These are phyloP conservation scores for Oligia latruncula DNA, from an alignment of 2,888 invertebrate species.

Conservation along the genomic window DNA sequence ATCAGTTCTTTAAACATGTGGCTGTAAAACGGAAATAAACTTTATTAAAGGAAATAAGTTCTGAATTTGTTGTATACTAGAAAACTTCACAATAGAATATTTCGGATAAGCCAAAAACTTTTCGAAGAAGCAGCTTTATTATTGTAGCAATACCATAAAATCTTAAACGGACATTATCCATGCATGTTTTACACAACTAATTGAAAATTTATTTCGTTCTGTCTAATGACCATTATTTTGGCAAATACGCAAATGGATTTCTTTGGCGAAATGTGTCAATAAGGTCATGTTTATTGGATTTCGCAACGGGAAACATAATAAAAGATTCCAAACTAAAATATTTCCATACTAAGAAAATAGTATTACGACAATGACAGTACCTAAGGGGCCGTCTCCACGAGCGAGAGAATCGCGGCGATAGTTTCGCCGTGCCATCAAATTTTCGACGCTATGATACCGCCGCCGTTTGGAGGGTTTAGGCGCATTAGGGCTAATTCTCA, in stretches of 20 bases:
- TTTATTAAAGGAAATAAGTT: too few species aligned
- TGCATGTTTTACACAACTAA: constrained; percentile 16
- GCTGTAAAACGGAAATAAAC: too few species aligned
- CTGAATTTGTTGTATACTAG: not conserved
- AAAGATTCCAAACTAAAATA: constrained; percentile 36
- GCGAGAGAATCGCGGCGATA: too few species aligned
- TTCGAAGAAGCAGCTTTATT: constrained; percentile 3
- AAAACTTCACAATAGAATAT: not conserved
- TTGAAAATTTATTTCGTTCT: constrained; percentile 32
- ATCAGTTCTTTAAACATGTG: not conserved
- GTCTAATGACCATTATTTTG: constrained; percentile 22
- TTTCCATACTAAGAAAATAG: constrained; percentile 20
- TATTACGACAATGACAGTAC: constrained; percentile 7
- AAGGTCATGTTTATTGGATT: constrained; percentile 37
- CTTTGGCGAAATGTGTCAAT: constrained; percentile 36
- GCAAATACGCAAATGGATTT: constrained; percentile 36
- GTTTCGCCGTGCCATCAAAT: too few species aligned
- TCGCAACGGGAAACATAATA: constrained; percentile 48
- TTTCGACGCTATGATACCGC: too few species aligned
- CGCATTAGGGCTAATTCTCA: too few species aligned
- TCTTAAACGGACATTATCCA: constrained; percentile 11
- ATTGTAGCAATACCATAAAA: constrained; percentile 2
- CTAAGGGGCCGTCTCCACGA: not conserved
- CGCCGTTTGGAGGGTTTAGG: too few species aligned
- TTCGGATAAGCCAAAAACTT: not conserved